Evolutionary conservation across 2,888 invertebrate genomes (phyloP).

Genomic region (Prosopocoilus inquinatus): DNA sequence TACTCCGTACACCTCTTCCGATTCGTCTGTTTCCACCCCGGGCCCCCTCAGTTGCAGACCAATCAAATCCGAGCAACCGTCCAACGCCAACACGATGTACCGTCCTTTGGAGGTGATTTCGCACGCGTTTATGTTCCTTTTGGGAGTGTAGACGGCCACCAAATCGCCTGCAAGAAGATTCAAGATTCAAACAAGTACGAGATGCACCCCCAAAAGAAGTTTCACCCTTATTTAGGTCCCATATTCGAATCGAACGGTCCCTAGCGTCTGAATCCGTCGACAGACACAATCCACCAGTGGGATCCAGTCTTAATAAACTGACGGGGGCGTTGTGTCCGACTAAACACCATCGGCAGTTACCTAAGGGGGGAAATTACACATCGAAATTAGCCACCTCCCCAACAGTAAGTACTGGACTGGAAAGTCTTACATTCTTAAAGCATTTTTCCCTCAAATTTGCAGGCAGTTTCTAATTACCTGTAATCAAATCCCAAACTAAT

Average conservation of each 20-base stretch:
- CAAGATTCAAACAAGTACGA: constrained; percentile 4
- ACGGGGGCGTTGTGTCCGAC: constrained; percentile 79
- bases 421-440: no score
- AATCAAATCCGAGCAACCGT: constrained; percentile 63
- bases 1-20: constrained; percentile 51
- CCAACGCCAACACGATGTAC: constrained; percentile 67
- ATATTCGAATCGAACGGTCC: constrained; percentile 75
- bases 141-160: constrained; percentile 77
- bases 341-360: constrained; percentile 74
- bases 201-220: background rate
- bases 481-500: constrained; percentile 82
- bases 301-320: constrained; percentile 69
- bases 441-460: constrained; percentile 2
- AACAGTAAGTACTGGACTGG: no score
- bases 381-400: no score
- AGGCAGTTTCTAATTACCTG: no score
- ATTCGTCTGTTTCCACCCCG: constrained; percentile 31
- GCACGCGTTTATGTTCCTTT: constrained; percentile 70
- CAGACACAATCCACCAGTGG: constrained; percentile 69
- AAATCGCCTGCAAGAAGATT: constrained; percentile 62
- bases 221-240: constrained; percentile 77
- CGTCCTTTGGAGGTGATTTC: constrained; percentile 74
- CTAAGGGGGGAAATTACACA: constrained; percentile 43
- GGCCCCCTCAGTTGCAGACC: constrained; percentile 61
- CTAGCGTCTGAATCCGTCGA: constrained; percentile 71